Evolutionary conservation across 2,797 vertebrate genomes (phyloP), one percentile per base, ranked within the genome.

Genomic region (Florisuga fusca): DNA sequence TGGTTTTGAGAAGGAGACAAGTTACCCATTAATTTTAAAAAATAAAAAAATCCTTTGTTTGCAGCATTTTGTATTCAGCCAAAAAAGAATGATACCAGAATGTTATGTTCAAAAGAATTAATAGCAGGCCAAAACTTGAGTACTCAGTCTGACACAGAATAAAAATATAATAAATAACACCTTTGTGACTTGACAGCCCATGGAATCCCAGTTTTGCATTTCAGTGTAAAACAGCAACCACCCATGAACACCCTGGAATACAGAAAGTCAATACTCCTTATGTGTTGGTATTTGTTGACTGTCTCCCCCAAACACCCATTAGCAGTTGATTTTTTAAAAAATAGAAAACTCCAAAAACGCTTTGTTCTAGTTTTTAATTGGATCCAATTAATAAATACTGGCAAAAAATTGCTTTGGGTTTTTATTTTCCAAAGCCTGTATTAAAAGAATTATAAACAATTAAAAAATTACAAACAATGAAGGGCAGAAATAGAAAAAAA

Each of bases 21-120:
- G 14, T 3, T 23, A 33, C 17, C 27, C 55, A 62, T 10, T 13
- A 19, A 19, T 29, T 41, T 41, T 7, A 34, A 8, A 34, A 66
- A 66, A 48, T 5, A 53, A 15, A 50, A 50, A 50, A 50, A 7
- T 25, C 11, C 15, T 17, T 33, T 36, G 14, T 59, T 43, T 38
- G 18, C 43, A 64, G 25, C 1, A 54, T 62, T 36, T 46, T 16
- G 57, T 13, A 71, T 72, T 61, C 67, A 68, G 20, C 9, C 41
- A 55, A 74, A 86, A 82, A 5, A 0, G 1, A 71, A 55, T 0
- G 0, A 16, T 1, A 18, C 4, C 22, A 69, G 27, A 20, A n/a
- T 36, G 82, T 66, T n/a, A 33, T 4, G 12, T 20, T 36, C 50
- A 76, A 43, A 27, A 46, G 14, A 84, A 75, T 17, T 25, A 53